These are phyloP conservation scores for Xenentodon cancila DNA, from an alignment of 2,797 vertebrate genomes.

Conservation along the genomic window DNA sequence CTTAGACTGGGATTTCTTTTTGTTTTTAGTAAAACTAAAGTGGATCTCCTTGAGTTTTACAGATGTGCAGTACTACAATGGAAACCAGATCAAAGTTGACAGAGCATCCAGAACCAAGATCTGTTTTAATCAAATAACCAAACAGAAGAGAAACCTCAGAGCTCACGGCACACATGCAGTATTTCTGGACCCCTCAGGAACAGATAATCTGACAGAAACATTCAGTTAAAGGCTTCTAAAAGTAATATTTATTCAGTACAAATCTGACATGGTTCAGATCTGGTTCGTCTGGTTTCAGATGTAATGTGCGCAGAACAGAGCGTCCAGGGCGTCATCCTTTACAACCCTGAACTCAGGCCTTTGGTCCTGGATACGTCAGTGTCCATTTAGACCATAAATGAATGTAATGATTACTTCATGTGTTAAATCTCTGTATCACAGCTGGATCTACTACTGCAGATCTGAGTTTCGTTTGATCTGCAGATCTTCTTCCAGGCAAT, in stretches of 20 bases:
- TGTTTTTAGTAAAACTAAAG: too few relatives aligned
- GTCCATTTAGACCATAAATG: neutral
- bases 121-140: neutral
- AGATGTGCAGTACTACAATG: too few relatives aligned
- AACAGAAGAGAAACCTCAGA: neutral
- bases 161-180: neutral
- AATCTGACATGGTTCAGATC: neutral
- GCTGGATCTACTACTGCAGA: too few relatives aligned
- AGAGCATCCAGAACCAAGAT: too few relatives aligned
- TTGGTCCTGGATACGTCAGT: neutral
- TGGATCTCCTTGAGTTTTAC: too few relatives aligned
- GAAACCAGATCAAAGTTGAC: too few relatives aligned
- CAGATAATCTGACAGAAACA: neutral
- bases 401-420: neutral
- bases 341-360: neutral
- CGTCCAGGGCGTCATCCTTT: neutral
- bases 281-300: slow-evolving; percentile 15
- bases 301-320: neutral
- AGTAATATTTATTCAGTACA: neutral
- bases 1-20: too few relatives aligned
- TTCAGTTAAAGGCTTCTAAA: slow-evolving; percentile 2
- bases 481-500: too few relatives aligned
- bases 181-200: too few relatives aligned
- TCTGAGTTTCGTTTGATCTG: too few relatives aligned
- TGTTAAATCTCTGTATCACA: neutral